Base-by-base conservation (phyloP, 2,888 invertebrate species). In the Andrena marginata region DNA sequence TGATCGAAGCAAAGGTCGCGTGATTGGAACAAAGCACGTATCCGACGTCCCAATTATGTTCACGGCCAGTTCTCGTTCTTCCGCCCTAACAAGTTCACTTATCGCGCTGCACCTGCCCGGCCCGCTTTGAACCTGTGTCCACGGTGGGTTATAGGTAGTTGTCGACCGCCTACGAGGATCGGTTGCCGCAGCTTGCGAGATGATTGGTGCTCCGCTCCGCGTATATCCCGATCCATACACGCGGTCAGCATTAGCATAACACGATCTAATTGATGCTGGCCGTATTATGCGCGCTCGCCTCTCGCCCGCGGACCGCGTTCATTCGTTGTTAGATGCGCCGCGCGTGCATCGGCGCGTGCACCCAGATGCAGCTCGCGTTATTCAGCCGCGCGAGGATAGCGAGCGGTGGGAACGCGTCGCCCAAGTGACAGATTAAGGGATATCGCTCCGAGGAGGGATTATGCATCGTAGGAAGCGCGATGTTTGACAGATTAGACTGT, bases 181-280 rank as follows among this genome's bases (percentile, higher is more conserved):
- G 78, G 64, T 73, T 74, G 64, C 76, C 54, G 54, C 80, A 64
- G 69, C 62, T 65, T 42, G 42, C 74, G 85, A 84, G 83, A 89
- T 87, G 87, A 87, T 87, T 78, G 85, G 79, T 71, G 64, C 76
- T 51, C 48, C 56, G 42, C 51, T 72, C 51, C 63, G 67, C 23
- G 56, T 56, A 56, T 71, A 65, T 72, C 20, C 51, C 72, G 60
- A 77, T 62, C 70, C 64, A 51, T 80, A 86, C 74, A 78, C 78
- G 59, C 65, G 65, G 49, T 20, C 68, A 56, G 67, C 84, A 90
- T 91, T 91, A 90, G 86, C 91, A 91, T 91, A 91, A 91, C 90
- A 89, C 87, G 90, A 88, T 89, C 90, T 91, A 91, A 91, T 91
- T 89, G 90, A 90, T 85, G 82, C 82, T 20, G 80, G 72, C 78